Base-by-base conservation (phyloP, 2,888 invertebrate species). In the Carterocephalus palaemon region DNA sequence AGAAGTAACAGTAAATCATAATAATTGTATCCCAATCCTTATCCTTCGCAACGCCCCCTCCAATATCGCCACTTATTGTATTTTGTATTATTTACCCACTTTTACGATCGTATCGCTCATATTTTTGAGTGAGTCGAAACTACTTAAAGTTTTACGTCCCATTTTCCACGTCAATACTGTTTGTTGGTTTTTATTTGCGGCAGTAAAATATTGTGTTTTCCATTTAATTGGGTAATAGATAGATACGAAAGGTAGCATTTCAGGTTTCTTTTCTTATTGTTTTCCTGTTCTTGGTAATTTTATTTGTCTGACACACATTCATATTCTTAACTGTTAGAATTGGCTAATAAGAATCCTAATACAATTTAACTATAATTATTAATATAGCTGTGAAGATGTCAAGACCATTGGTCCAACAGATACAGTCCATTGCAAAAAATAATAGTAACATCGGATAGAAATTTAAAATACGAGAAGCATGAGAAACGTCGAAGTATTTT, bases 31-130 rank as follows among this genome's bases (percentile, higher is more conserved):
- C 61, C 1, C 57, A 28, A 53, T 1, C 75, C 48, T 67, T 37
- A 2, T 32, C 37, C 32, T 26, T 26, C 39, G 52, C 60, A 59
- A 60, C 58, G 60, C 64, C 64, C 65, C 70, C 75, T 69, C 61
- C 75, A 75, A 82, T 84, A 84, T 78, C 70, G 75, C 70, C 79
- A 83, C 82, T 84, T 85, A 86, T 83, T 83, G 84, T 86, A 84
- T 86, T 84, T 84, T 84, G 85, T 85, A 84, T 82, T 85, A 84
- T 84, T 84, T 84, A 83, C 83, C 77, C 70, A 73, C 75, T 74
- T 82, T 85, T 85, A 85, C 77, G 82, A 82, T 53, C 56, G 68
- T 70, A 71, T 76, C 75, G 60, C 70, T 75, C 76, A 80, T 84
- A 84, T 81, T 85, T 83, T 83, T 77, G 74, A 82, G 75, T 71